phyloP scores from a whole-genome alignment of 2,113 vertebrate genomes.

The Xiphophorus maculatus region DNA sequence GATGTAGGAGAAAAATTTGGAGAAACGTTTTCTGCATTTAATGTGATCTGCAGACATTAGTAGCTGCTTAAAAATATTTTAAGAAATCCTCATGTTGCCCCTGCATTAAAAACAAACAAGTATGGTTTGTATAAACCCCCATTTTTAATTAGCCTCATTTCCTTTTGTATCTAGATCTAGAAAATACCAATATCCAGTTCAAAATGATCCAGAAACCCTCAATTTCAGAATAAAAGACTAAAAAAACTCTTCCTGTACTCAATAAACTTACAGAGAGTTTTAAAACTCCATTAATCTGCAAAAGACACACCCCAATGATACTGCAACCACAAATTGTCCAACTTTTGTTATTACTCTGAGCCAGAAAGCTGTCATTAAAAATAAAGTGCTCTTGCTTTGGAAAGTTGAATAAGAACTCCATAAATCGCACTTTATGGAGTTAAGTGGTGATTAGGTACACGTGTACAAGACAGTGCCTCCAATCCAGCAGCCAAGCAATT shows the following conservation, averaged over 20 bases:
- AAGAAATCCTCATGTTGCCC: too few relatives aligned
- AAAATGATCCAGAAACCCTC: background rate
- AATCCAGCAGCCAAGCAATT: background rate
- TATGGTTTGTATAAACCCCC: too few relatives aligned
- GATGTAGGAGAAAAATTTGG: too few relatives aligned
- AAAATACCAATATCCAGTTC: background rate
- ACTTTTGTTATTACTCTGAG: background rate
- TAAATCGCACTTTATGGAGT: background rate
- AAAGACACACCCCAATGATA: background rate
- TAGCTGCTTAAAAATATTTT: too few relatives aligned
- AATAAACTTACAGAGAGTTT: background rate
- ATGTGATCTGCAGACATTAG: too few relatives aligned
- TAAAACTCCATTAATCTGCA: background rate
- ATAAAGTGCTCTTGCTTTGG: background rate
- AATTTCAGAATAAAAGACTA: background rate
- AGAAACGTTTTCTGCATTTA: too few relatives aligned
- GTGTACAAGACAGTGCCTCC: slow-evolving; percentile 4
- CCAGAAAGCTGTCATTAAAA: background rate
- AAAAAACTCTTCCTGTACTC: background rate
- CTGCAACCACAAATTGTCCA: background rate
- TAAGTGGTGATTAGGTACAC: slow-evolving; percentile 16
- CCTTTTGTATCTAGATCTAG: background rate
- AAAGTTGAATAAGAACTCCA: background rate
- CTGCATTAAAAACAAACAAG: too few relatives aligned
- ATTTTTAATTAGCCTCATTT: background rate